A percentile compares a stretch with the other conserved stretches of the same genome.
phyloP scores from a whole-genome alignment of 2,888 invertebrate species.

The Drosophila affinis region DNA sequence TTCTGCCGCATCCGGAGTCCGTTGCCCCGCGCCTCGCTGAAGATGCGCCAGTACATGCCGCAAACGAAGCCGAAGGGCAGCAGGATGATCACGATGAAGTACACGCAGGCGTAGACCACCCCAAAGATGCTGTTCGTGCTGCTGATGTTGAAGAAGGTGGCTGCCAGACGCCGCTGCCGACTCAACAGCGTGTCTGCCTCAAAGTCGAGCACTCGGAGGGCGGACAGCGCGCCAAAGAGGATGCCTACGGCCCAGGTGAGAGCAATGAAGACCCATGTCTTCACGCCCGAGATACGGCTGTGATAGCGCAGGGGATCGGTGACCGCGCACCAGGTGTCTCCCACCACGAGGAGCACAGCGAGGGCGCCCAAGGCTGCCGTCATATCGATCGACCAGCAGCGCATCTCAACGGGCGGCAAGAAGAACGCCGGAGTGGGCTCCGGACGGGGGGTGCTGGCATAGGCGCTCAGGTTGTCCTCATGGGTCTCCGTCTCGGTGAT shows the following conservation, averaged over 20 bases:
- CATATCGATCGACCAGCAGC: constrained; percentile 83
- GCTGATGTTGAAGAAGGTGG: constrained; percentile 68
- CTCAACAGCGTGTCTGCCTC: constrained; percentile 77
- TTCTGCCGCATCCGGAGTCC: constrained; percentile 84
- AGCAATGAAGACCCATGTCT: constrained; percentile 83
- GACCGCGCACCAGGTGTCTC: constrained; percentile 87
- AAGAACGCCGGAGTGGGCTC: constrained; percentile 29
- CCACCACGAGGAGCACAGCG: constrained; percentile 83
- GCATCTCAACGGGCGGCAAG: constrained; percentile 64
- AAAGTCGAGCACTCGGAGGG: constrained; percentile 82
- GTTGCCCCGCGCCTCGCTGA: constrained; percentile 83
- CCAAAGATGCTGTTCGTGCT: constrained; percentile 77
- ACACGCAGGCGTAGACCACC: constrained; percentile 81
- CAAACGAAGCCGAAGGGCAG: constrained; percentile 84
- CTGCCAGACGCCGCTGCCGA: constrained; percentile 67
- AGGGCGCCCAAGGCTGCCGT: constrained; percentile 83
- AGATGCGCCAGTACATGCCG: constrained; percentile 84
- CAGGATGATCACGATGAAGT: constrained; percentile 83
- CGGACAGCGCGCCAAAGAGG: constrained; percentile 83
- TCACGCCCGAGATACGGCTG: constrained; percentile 84
- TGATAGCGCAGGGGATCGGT: constrained; percentile 86
- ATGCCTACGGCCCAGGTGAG: constrained; percentile 83
- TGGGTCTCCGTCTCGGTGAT: constrained; percentile 79
- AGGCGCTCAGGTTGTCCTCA: constrained; percentile 66
- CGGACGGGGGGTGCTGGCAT: constrained; percentile 21